phyloP scores from a whole-genome alignment of 2,888 invertebrate genomes.

The Myopa testacea region DNA sequence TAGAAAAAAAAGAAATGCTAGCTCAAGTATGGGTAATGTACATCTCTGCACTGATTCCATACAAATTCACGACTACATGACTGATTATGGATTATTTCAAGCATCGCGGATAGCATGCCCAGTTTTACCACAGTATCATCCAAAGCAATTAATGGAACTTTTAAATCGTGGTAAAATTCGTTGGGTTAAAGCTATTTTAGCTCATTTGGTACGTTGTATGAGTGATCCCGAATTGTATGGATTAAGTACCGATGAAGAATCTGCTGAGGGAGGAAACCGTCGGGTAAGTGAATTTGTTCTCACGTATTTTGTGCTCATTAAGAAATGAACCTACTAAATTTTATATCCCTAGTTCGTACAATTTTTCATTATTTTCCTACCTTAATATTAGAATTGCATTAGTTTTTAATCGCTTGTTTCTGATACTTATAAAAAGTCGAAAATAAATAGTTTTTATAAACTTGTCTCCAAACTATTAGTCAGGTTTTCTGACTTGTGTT shows the following conservation, averaged over 20 bases:
- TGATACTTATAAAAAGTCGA: too few species aligned
- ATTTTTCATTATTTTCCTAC: not conserved
- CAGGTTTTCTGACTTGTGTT: too few species aligned
- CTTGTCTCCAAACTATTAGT: too few species aligned
- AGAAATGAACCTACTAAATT: not conserved
- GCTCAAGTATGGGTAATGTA: slow-evolving; percentile 65
- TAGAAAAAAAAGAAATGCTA: slow-evolving; percentile 73
- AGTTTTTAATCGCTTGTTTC: too few species aligned
- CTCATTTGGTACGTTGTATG: slow-evolving; percentile 90
- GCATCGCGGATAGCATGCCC: slow-evolving; percentile 97
- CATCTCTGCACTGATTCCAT: slow-evolving; percentile 61
- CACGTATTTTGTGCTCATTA: too few species aligned
- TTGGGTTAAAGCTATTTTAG: slow-evolving; percentile 97
- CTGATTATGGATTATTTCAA: slow-evolving; percentile 95
- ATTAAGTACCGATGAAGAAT: slow-evolving; percentile 71
- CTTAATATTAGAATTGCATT: too few species aligned
- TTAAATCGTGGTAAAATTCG: slow-evolving; percentile 97
- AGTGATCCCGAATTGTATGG: slow-evolving; percentile 73
- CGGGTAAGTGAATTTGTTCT: slow-evolving; percentile 64
- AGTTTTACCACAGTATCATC: slow-evolving; percentile 98
- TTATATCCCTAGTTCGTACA: not conserved
- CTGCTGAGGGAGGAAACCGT: slow-evolving; percentile 64
- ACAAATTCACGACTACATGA: slow-evolving; percentile 79
- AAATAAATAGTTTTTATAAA: too few species aligned
- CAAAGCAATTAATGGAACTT: slow-evolving; percentile 97